These are phyloP conservation scores for Macrochelys suwanniensis DNA, from an alignment of 2,797 vertebrate species.

Conservation along the genomic window DNA sequence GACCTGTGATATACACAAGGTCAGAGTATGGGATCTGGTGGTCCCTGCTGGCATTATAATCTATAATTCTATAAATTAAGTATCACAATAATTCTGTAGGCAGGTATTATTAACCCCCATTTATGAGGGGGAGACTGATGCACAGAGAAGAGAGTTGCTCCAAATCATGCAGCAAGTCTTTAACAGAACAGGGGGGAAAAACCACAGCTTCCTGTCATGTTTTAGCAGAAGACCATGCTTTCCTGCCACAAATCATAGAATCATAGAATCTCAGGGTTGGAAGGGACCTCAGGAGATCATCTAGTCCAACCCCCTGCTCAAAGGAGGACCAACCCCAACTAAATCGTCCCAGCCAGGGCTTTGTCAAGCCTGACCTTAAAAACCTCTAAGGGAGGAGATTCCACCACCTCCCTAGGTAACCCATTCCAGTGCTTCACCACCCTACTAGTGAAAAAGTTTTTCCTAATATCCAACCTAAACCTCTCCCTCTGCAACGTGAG, in stretches of 20 bases:
- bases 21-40: not conserved
- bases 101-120: slow-evolving; percentile 7
- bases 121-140: not conserved
- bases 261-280: too few relatives aligned
- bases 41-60: not conserved
- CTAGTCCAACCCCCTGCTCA: too few relatives aligned
- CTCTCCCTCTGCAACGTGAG: too few relatives aligned
- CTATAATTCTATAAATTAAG: not conserved
- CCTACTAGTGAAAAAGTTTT: too few relatives aligned
- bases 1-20: not conserved
- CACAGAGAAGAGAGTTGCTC: fast-evolving
- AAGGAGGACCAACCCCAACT: too few relatives aligned
- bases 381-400: too few relatives aligned
- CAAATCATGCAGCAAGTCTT: not conserved
- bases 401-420: too few relatives aligned
- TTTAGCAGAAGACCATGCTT: slow-evolving; percentile 56
- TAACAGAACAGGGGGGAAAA: not conserved
- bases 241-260: fast-evolving
- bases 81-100: not conserved
- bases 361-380: too few relatives aligned
- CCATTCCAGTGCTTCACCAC: too few relatives aligned
- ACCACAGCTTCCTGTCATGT: not conserved
- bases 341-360: too few relatives aligned
- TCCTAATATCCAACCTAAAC: too few relatives aligned
- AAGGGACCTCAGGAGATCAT: too few relatives aligned